Evolutionary conservation across 2,888 invertebrate species (phyloP).

Genomic region (Phyllotreta cruciferae): DNA sequence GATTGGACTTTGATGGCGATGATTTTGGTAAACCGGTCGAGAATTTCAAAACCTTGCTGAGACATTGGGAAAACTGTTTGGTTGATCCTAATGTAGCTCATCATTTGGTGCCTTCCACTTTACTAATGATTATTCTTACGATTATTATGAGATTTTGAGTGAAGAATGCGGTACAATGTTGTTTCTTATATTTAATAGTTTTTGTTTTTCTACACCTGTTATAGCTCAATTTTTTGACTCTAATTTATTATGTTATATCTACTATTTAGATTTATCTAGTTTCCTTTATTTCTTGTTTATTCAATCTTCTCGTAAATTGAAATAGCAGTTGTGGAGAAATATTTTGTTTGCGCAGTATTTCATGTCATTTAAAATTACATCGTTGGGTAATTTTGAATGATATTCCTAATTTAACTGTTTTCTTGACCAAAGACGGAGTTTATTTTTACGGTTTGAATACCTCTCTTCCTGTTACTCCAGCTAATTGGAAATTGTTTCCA

Average conservation of each 20-base stretch:
- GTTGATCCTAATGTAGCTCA: constrained; percentile 25
- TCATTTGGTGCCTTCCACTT: constrained; percentile 18
- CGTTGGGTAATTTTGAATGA: background rate
- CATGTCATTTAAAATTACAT: background rate
- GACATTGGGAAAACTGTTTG: constrained; percentile 57
- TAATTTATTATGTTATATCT: too few species aligned
- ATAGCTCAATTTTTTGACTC: too few species aligned
- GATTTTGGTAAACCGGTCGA: constrained; percentile 59
- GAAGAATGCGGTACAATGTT: too few species aligned
- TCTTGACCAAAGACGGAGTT: too few species aligned
- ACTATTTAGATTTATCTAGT: too few species aligned
- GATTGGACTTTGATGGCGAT: constrained; percentile 60
- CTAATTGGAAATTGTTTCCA: too few species aligned
- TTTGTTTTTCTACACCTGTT: too few species aligned
- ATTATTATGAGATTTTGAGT: background rate
- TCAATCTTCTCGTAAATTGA: too few species aligned
- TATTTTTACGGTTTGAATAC: too few species aligned
- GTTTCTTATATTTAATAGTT: too few species aligned
- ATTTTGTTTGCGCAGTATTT: constrained; percentile 2
- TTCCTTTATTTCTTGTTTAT: too few species aligned
- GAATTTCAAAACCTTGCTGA: constrained; percentile 67
- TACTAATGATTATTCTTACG: background rate
- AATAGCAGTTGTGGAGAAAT: background rate
- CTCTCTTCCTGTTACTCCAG: too few species aligned
- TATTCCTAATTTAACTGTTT: background rate